Base-by-base conservation (phyloP, 2,113 vertebrate genomes). In the Fulmarus glacialis region DNA sequence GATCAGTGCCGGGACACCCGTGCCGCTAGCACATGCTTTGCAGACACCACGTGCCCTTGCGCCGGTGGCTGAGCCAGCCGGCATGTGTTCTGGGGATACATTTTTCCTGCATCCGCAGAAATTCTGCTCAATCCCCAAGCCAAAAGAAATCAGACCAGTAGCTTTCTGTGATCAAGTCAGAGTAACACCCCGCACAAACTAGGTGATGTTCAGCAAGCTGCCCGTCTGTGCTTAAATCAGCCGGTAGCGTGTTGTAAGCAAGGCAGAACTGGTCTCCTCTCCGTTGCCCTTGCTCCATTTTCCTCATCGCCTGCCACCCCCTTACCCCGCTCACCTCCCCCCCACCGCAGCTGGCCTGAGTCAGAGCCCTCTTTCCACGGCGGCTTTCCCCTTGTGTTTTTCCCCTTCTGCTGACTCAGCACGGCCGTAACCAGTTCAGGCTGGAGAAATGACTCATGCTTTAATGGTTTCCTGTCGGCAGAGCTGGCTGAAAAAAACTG, bases 351-450 rank as follows among this genome's bases (percentile, higher is more conserved):
- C 89, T 62, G 45, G 55, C 92, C 62, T 95, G 96, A 90, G 52
- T 97, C 94, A 94, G 90, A 94, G 87, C 77, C 21, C n/a, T 59
- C 53, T 34, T 23, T 70, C 64, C 83, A 18, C 10, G 0, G 53
- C 34, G 5, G 48, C 60, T 38, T 71, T 75, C 66, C 82, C 70
- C 53, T 20, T 34, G 75, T 11, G 26, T 16, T 89, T 70, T 93
- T 32, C 82, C 87, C 59, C 7, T 81, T 93, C 30, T 97, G 98
- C 97, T 87, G 96, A 97, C 93, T 98, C 98, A 98, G 97, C 97
- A 26, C 1, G 1, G 66, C 91, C 21, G 5, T 97, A 95, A 98
- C 95, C 92, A 94, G 93, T 77, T 94, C 96, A 84, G 34, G 71
- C 97, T 95, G 95, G 93, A 87, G 53, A 38, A 84, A 78, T 98